These are phyloP conservation scores for Ornithorhynchus anatinus DNA, from an alignment of 2,113 vertebrate species.

Conservation along the genomic window DNA sequence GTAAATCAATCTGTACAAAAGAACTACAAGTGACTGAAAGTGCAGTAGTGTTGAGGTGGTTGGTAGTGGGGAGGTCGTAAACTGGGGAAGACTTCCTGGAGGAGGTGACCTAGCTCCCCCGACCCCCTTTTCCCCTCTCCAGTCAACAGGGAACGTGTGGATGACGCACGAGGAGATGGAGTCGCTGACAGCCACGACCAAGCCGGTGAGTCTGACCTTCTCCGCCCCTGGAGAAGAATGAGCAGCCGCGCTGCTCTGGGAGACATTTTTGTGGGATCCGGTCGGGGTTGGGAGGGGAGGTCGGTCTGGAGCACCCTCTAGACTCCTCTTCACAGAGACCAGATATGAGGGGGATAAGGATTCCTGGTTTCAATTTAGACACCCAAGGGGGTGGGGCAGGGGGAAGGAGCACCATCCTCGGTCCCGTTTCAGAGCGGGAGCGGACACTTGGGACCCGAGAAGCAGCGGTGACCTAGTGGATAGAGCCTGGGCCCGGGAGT, in stretches of 20 bases:
- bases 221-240: background rate
- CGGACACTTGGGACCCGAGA: no score
- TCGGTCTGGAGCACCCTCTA: background rate
- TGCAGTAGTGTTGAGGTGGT: no score
- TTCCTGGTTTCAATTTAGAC: no score
- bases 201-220: slow-evolving; percentile 78
- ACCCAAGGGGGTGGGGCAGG: background rate
- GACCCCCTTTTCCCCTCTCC: background rate
- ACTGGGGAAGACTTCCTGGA: background rate
- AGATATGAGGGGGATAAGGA: slow-evolving; percentile 33
- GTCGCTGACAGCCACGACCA: slow-evolving; percentile 85
- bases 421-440: no score
- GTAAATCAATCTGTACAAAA: no score
- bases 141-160: slow-evolving; percentile 95
- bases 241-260: no score
- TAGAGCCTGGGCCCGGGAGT: no score
- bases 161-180: slow-evolving; percentile 97
- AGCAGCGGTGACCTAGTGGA: no score
- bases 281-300: background rate
- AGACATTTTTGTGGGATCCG: no score
- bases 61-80: background rate
- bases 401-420: background rate
- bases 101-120: background rate
- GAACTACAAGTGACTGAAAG: no score
- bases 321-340: slow-evolving; percentile 12